phyloP scores from a whole-genome alignment of 2,888 invertebrate genomes.

The Eupithecia pulchellata region DNA sequence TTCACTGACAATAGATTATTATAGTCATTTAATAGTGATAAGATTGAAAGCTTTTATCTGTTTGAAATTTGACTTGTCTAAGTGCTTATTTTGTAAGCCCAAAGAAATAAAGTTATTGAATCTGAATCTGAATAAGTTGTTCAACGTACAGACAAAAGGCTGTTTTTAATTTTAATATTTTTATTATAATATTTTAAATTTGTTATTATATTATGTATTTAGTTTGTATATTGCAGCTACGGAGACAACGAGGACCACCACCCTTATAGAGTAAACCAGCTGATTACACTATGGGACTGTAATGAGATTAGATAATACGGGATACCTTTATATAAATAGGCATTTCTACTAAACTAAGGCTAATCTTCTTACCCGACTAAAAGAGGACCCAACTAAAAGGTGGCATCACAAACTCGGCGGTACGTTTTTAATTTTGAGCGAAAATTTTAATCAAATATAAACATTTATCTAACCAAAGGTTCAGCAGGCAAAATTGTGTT shows the following conservation, averaged over 20 bases:
- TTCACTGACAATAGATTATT: not conserved
- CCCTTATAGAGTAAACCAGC: not conserved
- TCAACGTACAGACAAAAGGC: not conserved
- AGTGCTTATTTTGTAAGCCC: too few relatives aligned
- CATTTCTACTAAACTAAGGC: slow-evolving; percentile 12
- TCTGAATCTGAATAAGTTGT: too few relatives aligned
- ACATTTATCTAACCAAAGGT: not conserved
- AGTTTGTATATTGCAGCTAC: not conserved
- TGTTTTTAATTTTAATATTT: not conserved
- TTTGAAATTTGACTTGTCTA: too few relatives aligned
- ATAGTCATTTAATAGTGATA: too few relatives aligned
- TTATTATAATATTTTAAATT: not conserved
- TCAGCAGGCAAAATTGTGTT: slow-evolving; percentile 2
- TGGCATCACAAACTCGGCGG: slow-evolving; percentile 10
- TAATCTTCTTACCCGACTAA: slow-evolving; percentile 17
- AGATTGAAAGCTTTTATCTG: too few relatives aligned
- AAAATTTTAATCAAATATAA: slow-evolving; percentile 12
- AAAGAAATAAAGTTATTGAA: too few relatives aligned
- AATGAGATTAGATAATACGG: slow-evolving; percentile 29
- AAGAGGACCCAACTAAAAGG: slow-evolving; percentile 1
- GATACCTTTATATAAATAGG: slow-evolving; percentile 23
- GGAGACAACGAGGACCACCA: not conserved
- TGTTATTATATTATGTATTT: too few relatives aligned
- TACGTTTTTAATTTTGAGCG: not conserved
- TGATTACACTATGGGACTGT: slow-evolving; percentile 14